A percentile compares a stretch with the other conserved stretches of the same genome.
phyloP scores from a whole-genome alignment of 2,888 invertebrate genomes.

The Coleophora deauratella region DNA sequence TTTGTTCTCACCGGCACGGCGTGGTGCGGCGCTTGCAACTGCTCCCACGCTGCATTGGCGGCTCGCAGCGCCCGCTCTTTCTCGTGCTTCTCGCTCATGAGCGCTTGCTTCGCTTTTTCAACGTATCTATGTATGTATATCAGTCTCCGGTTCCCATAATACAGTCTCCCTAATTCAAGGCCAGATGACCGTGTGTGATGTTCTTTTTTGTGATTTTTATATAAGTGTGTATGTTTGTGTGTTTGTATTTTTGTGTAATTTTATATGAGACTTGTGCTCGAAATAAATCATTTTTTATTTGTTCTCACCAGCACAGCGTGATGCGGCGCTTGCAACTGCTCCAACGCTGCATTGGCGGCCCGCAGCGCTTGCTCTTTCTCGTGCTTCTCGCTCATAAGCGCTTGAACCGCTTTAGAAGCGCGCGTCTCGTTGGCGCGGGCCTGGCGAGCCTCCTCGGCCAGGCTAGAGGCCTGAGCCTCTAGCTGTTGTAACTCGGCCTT shows the following conservation, averaged over 20 bases:
- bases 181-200: too few relatives aligned
- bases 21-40: constrained; percentile 40
- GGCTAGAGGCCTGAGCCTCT: constrained; percentile 41
- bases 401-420: constrained; percentile 37
- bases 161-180: too few relatives aligned
- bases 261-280: too few relatives aligned
- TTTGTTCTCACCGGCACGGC: constrained; percentile 35
- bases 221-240: too few relatives aligned
- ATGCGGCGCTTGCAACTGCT: constrained; percentile 38
- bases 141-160: too few relatives aligned
- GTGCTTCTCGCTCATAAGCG: constrained; percentile 37
- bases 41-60: constrained; percentile 28
- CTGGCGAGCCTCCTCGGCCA: constrained; percentile 36
- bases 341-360: constrained; percentile 36
- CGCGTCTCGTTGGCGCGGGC: constrained; percentile 48
- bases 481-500: constrained; percentile 31
- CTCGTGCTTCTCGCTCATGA: too few relatives aligned
- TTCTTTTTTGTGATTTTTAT: too few relatives aligned
- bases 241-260: too few relatives aligned
- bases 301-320: constrained; percentile 39
- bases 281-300: too few relatives aligned
- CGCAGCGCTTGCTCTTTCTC: constrained; percentile 37
- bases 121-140: too few relatives aligned
- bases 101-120: too few relatives aligned
- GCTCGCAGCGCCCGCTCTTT: too few relatives aligned